A percentile compares a stretch with the other conserved stretches of the same genome.
phyloP scores from a whole-genome alignment of 2,888 invertebrate genomes.

The Tenthredo mesomela region DNA sequence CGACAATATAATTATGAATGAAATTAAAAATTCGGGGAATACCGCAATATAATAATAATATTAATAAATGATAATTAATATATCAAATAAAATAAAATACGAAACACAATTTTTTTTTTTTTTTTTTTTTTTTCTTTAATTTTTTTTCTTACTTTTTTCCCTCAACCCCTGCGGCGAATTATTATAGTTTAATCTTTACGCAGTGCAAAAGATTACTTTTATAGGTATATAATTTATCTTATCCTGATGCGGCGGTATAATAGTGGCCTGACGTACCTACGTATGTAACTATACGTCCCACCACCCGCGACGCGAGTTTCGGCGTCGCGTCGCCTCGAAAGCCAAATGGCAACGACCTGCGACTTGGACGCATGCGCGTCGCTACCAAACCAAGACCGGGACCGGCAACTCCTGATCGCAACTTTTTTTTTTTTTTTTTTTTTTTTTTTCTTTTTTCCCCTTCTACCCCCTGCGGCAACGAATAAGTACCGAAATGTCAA shows the following conservation, averaged over 20 bases:
- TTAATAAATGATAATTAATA: background rate
- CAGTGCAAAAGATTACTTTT: background rate
- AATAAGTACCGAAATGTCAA: conserved; percentile 45
- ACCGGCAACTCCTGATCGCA: background rate
- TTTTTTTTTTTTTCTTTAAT: background rate
- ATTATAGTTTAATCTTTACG: background rate
- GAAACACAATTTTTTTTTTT: background rate
- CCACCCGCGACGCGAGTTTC: conserved; percentile 17
- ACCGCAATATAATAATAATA: background rate
- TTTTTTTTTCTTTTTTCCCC: background rate
- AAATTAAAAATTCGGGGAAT: background rate
- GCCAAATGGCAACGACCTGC: conserved; percentile 53
- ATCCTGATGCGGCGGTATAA: background rate
- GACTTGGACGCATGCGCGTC: conserved; percentile 46
- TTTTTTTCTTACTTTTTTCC: background rate
- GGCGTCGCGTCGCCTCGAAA: conserved; percentile 31
- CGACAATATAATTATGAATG: background rate
- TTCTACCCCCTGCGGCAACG: background rate
- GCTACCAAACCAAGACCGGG: background rate
- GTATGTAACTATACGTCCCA: background rate
- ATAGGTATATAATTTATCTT: background rate
- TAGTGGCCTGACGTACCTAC: background rate
- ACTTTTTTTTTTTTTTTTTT: background rate
- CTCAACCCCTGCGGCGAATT: background rate
- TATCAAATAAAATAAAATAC: no score